phyloP scores from a whole-genome alignment of 2,888 invertebrate genomes.

The Bombylius major region DNA sequence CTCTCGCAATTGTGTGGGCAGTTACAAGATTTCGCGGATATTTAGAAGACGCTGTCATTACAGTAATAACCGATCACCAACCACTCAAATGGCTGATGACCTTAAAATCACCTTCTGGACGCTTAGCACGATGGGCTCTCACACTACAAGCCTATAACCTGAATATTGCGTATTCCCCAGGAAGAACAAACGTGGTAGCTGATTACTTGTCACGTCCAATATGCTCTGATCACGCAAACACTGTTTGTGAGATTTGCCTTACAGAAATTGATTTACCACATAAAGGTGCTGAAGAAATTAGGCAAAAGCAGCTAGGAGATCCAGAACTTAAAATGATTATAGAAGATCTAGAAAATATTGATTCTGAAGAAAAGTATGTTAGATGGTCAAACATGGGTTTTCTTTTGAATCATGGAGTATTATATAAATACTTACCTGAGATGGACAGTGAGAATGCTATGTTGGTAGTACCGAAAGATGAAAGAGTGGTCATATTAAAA shows the following conservation, averaged over 20 bases:
- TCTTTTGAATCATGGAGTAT: constrained; percentile 5
- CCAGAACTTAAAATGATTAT: neutral
- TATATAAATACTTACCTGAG: constrained; percentile 8
- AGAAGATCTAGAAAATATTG: neutral
- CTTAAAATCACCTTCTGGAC: constrained; percentile 30
- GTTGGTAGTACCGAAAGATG: constrained; percentile 10
- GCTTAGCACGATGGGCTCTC: constrained; percentile 36
- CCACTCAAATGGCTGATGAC: constrained; percentile 36
- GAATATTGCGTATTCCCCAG: constrained; percentile 27
- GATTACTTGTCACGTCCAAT: constrained; percentile 10
- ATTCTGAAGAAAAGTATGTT: neutral
- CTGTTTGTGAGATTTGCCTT: neutral
- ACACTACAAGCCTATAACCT: constrained; percentile 29
- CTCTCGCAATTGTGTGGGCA: constrained; percentile 22
- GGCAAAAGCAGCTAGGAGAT: neutral
- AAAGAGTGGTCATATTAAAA: constrained; percentile 10
- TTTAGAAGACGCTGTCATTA: constrained; percentile 26
- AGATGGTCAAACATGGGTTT: neutral
- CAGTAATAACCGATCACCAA: constrained; percentile 35
- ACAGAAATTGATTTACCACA: constrained; percentile 12
- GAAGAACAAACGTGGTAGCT: constrained; percentile 24
- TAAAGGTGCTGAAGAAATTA: constrained; percentile 11
- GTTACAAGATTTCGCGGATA: constrained; percentile 31
- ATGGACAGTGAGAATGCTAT: constrained; percentile 2
- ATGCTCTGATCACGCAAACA: constrained; percentile 1